Evolutionary conservation across 2,797 vertebrate genomes (phyloP).

Genomic region (Alosa sapidissima): DNA sequence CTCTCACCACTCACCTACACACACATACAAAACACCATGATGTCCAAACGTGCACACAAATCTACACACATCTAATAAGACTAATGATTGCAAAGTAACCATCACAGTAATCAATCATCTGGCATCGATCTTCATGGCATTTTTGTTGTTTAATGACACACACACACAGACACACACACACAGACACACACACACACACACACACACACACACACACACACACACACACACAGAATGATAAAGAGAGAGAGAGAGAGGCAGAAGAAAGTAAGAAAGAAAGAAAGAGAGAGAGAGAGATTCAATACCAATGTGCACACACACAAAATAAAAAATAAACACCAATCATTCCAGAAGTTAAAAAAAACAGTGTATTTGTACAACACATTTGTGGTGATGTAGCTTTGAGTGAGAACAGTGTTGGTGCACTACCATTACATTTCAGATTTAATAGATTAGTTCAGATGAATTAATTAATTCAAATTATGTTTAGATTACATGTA

Average conservation of each 20-base stretch:
- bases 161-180: constrained; percentile 10
- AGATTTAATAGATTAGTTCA: no score
- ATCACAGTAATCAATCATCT: not conserved
- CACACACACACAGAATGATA: not conserved
- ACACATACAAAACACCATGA: not conserved
- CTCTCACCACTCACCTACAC: not conserved
- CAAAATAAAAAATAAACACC: not conserved
- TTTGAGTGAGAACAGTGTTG: no score
- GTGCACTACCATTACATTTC: no score
- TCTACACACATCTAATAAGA: not conserved
- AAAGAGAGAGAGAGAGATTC: not conserved
- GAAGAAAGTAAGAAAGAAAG: no score
- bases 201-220: constrained; percentile 13
- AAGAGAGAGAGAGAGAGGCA: no score
- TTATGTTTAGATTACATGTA: no score
- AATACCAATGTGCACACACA: not conserved
- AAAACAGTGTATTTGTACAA: no score
- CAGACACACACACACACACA: constrained; percentile 9
- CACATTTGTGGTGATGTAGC: no score
- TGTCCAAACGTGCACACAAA: not conserved
- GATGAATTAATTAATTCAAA: no score
- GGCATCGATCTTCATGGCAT: not conserved
- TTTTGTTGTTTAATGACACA: not conserved
- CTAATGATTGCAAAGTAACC: not conserved
- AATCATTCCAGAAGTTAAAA: no score